A percentile compares a stretch with the other conserved stretches of the same genome.
phyloP scores from a whole-genome alignment of 2,113 vertebrate genomes.

The Poeciliopsis retropinna region DNA sequence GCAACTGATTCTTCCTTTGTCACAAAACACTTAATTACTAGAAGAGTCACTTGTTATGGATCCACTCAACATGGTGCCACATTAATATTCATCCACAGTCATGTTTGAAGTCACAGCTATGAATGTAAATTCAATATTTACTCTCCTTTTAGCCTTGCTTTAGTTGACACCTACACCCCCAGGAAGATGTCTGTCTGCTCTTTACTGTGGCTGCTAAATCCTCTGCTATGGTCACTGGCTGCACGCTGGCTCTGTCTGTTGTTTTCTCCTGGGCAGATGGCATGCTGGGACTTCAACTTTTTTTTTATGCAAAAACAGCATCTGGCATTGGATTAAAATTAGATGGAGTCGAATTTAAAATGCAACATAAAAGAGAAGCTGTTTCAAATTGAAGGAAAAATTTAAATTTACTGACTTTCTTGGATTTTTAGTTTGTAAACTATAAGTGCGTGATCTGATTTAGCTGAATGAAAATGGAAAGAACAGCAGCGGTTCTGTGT shows the following conservation, averaged over 20 bases:
- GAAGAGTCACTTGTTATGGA: neutral
- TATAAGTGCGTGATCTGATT: constrained; percentile 8
- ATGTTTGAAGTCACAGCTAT: constrained; percentile 5
- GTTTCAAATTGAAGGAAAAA: neutral
- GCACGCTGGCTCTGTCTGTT: neutral
- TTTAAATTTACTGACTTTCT: neutral
- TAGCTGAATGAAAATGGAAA: constrained; percentile 7
- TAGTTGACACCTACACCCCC: neutral
- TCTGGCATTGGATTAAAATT: neutral
- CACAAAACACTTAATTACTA: neutral
- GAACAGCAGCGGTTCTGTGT: neutral
- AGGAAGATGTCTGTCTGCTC: constrained; percentile 12
- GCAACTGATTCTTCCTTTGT: neutral
- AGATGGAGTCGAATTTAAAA: neutral
- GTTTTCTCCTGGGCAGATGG: constrained; percentile 1
- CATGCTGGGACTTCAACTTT: neutral
- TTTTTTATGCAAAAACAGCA: neutral
- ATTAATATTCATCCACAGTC: constrained; percentile 7
- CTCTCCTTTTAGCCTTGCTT: constrained; percentile 3
- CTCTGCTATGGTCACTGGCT: neutral
- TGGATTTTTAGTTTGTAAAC: constrained; percentile 9
- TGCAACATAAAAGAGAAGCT: neutral
- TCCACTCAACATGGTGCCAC: neutral
- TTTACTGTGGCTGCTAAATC: neutral
- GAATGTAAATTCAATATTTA: constrained; percentile 1